These are phyloP conservation scores for Sarcophilus harrisii DNA, from an alignment of 2,797 vertebrate genomes.

Conservation along the genomic window DNA sequence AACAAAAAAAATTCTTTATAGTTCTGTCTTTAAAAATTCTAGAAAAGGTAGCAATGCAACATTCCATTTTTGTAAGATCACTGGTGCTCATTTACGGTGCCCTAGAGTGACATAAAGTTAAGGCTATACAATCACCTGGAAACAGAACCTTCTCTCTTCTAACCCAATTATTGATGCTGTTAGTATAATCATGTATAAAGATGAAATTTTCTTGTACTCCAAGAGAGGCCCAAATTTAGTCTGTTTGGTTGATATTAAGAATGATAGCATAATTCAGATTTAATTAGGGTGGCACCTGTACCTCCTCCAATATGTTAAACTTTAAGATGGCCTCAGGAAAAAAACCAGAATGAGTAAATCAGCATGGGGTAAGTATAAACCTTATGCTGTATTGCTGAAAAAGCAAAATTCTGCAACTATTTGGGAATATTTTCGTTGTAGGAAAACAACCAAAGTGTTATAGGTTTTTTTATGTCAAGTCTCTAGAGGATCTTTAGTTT, in stretches of 20 bases:
- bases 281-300: conserved; percentile 22
- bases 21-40: background rate
- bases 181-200: conserved; percentile 14
- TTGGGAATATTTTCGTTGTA: background rate
- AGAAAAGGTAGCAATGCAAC: background rate
- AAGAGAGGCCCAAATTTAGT: background rate
- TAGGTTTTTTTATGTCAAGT: background rate
- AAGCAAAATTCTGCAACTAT: background rate
- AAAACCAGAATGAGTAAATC: background rate
- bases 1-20: background rate
- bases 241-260: conserved; percentile 2
- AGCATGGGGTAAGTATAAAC: background rate
- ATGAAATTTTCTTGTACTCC: conserved; percentile 18
- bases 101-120: background rate
- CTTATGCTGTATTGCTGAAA: background rate
- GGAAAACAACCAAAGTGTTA: background rate
- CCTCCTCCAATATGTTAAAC: background rate
- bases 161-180: conserved; percentile 24
- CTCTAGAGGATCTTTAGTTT: background rate
- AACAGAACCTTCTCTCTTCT: conserved; percentile 16
- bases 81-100: rapidly evolving
- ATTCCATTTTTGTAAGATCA: background rate
- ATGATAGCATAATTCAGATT: conserved; percentile 48
- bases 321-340: background rate
- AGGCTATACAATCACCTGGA: background rate